phyloP scores from a whole-genome alignment of 1,140 invertebrate species.

The Mya arenaria region DNA sequence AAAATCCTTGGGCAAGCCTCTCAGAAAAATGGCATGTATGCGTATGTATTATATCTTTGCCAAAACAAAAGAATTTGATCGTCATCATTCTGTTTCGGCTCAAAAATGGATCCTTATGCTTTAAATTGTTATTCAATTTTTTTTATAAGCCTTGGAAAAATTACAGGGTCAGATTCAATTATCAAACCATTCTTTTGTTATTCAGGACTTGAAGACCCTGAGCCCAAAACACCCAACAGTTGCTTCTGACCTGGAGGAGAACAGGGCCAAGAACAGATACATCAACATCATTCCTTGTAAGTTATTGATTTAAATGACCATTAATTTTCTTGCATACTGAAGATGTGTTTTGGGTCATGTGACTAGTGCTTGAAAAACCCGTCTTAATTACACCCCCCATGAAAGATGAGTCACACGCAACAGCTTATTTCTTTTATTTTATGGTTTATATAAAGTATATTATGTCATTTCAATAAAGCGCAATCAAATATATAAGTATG shows the following conservation, averaged over 20 bases:
- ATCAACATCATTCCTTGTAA: constrained; percentile 98
- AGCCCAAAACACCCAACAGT: constrained; percentile 92
- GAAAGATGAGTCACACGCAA: too few relatives aligned
- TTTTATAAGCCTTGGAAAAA: not conserved
- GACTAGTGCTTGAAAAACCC: not conserved
- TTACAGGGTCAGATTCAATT: not conserved
- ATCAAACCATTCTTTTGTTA: not conserved
- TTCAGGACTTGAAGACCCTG: constrained; percentile 87
- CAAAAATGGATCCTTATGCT: not conserved
- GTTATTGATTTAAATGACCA: constrained; percentile 39
- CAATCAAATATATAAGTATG: too few relatives aligned
- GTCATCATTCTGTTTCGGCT: not conserved
- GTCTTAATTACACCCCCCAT: too few relatives aligned
- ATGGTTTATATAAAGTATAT: too few relatives aligned
- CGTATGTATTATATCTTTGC: not conserved
- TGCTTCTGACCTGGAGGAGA: constrained; percentile 96
- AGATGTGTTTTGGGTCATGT: too few relatives aligned
- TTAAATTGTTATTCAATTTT: not conserved
- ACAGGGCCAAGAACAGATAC: constrained; percentile 98
- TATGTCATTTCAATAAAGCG: too few relatives aligned
- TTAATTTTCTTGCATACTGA: too few relatives aligned
- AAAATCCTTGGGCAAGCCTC: not conserved
- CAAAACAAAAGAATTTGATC: not conserved
- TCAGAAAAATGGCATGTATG: not conserved
- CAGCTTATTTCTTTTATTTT: too few relatives aligned